Conservation (phyloP, 2,113 vertebrate genomes). For the Pelmatolapia mariae region DNA sequence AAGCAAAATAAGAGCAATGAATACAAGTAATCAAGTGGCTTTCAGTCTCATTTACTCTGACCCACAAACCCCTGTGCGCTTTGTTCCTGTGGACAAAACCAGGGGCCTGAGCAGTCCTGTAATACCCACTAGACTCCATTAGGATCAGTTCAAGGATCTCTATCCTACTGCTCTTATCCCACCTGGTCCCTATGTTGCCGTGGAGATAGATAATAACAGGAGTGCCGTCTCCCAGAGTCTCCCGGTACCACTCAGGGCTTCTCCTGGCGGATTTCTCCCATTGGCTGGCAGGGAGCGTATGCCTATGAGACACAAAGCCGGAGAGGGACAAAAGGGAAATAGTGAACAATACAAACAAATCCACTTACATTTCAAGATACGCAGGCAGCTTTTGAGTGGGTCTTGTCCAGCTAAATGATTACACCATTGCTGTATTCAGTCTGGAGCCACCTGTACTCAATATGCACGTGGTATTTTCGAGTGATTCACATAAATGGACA, state of each 20-base stretch:
- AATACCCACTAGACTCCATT: conserved; percentile 44
- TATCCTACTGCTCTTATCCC: conserved; percentile 19
- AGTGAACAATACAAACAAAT: background rate
- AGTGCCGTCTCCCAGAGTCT: conserved; percentile 70
- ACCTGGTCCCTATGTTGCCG: conserved; percentile 80
- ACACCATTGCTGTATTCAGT: background rate
- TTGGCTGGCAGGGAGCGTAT: conserved; percentile 76
- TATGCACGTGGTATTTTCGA: background rate
- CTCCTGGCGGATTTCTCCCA: conserved; percentile 69
- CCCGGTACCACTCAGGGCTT: conserved; percentile 73
- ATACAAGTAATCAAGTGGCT: conserved; percentile 2
- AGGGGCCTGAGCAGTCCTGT: background rate
- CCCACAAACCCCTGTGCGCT: background rate
- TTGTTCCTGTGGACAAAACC: conserved; percentile 2
- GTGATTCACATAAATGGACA: background rate
- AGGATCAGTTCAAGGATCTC: conserved; percentile 31
- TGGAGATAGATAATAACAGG: conserved; percentile 87
- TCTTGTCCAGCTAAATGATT: background rate
- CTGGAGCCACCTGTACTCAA: background rate
- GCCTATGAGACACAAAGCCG: conserved; percentile 66
- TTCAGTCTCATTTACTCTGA: background rate
- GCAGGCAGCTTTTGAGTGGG: background rate
- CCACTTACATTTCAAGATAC: background rate
- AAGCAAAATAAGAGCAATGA: background rate
- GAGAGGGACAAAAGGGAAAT: background rate